These are phyloP conservation scores for Forbesichthys agassizii DNA, from an alignment of 2,113 vertebrate genomes.

Conservation along the genomic window DNA sequence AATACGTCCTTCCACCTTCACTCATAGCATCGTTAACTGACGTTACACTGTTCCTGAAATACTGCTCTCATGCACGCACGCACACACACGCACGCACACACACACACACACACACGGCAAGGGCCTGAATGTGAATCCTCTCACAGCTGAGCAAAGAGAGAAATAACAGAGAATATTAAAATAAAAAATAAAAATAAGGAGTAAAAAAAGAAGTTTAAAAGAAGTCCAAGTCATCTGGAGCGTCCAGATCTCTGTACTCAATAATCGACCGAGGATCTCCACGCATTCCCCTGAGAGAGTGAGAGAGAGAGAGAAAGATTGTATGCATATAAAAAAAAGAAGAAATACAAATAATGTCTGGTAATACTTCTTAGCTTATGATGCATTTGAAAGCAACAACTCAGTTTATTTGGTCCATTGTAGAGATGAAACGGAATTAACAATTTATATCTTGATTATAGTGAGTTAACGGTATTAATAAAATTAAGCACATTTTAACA, in stretches of 20 bases:
- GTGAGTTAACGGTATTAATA: too few relatives aligned
- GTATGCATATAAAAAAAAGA: background rate
- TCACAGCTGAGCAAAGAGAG: background rate
- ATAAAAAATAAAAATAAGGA: slow-evolving; percentile 25
- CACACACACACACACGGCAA: too few relatives aligned
- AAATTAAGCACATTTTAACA: too few relatives aligned
- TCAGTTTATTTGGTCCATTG: background rate
- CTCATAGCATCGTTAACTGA: too few relatives aligned
- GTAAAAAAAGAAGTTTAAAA: slow-evolving; percentile 70
- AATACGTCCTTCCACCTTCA: too few relatives aligned
- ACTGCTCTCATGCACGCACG: background rate
- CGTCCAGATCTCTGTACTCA: slow-evolving; percentile 89
- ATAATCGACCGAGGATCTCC: slow-evolving; percentile 89
- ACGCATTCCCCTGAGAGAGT: slow-evolving; percentile 80
- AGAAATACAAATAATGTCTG: background rate
- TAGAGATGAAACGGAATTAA: too few relatives aligned
- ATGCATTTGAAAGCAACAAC: background rate
- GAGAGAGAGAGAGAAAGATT: background rate
- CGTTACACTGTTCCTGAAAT: background rate
- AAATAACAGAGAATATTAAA: slow-evolving; percentile 19
- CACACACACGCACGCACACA: background rate
- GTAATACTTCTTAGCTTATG: background rate
- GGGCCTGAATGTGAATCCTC: background rate
- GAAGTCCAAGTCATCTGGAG: slow-evolving; percentile 90
- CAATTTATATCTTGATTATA: too few relatives aligned